Conservation (phyloP, 1,140 invertebrate genomes). For the Holotrichia oblita region DNA sequence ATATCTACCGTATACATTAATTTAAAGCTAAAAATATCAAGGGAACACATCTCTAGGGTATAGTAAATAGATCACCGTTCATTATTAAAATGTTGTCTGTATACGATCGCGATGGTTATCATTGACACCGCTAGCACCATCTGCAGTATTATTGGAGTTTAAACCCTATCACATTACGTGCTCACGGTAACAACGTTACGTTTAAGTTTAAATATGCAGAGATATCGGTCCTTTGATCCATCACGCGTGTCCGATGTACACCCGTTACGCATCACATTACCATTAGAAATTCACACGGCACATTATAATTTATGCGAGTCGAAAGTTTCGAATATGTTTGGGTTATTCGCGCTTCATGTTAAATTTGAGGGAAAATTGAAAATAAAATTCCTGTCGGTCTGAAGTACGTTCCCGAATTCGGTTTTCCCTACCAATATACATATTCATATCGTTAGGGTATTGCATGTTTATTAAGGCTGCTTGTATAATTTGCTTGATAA, state of each 20-base stretch:
- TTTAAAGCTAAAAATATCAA: no score
- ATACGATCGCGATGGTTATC: no score
- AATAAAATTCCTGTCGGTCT: background rate
- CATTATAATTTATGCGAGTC: background rate
- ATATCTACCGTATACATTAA: no score
- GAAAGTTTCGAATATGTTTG: background rate
- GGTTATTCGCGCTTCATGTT: background rate
- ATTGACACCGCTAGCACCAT: no score
- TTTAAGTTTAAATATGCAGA: background rate
- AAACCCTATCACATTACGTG: background rate
- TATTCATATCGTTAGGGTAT: background rate
- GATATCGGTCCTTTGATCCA: background rate
- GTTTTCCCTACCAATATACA: background rate
- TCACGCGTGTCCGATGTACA: background rate
- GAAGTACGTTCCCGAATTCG: background rate
- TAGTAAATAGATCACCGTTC: no score
- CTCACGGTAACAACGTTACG: background rate
- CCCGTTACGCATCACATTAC: background rate
- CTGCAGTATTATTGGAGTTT: no score
- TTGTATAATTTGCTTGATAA: background rate
- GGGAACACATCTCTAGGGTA: no score
- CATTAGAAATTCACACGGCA: background rate
- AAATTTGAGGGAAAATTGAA: background rate
- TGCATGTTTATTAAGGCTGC: background rate
- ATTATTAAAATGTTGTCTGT: no score